A percentile compares a stretch with the other conserved stretches of the same genome.
Evolutionary conservation across 2,113 vertebrate species (phyloP).

Genomic region (Ophiodon elongatus): DNA sequence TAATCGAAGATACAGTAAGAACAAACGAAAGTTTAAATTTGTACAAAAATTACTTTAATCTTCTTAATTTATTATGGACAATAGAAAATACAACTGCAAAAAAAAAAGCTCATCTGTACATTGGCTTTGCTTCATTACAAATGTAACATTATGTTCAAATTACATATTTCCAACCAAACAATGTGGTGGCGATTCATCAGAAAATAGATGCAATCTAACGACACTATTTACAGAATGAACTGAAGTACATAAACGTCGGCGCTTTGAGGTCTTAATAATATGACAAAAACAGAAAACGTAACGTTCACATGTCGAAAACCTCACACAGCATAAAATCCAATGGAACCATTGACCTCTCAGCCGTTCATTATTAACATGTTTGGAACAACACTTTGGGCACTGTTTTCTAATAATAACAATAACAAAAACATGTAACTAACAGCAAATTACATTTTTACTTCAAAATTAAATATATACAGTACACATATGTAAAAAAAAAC

Average conservation of each 20-base stretch:
- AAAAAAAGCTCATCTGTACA: constrained; percentile 75
- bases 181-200: constrained; percentile 25
- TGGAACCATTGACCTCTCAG: not conserved
- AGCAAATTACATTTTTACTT: constrained; percentile 19
- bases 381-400: not conserved
- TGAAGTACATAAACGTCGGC: constrained; percentile 15
- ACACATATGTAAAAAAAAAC: constrained; percentile 59
- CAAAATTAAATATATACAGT: constrained; percentile 53
- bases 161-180: constrained; percentile 46
- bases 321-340: not conserved
- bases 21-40: constrained; percentile 6
- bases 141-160: constrained; percentile 54
- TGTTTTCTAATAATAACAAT: not conserved
- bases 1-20: not conserved
- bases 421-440: constrained; percentile 17
- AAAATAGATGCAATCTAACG: constrained; percentile 74
- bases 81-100: constrained; percentile 80
- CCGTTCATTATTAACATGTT: not conserved
- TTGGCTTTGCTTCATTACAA: constrained; percentile 65
- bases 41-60: constrained; percentile 81
- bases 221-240: constrained; percentile 77
- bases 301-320: not conserved
- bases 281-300: not conserved
- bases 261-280: not conserved
- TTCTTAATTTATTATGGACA: constrained; percentile 76